Evolutionary conservation across 2,888 invertebrate species (phyloP).

Genomic region (Nomada flava): DNA sequence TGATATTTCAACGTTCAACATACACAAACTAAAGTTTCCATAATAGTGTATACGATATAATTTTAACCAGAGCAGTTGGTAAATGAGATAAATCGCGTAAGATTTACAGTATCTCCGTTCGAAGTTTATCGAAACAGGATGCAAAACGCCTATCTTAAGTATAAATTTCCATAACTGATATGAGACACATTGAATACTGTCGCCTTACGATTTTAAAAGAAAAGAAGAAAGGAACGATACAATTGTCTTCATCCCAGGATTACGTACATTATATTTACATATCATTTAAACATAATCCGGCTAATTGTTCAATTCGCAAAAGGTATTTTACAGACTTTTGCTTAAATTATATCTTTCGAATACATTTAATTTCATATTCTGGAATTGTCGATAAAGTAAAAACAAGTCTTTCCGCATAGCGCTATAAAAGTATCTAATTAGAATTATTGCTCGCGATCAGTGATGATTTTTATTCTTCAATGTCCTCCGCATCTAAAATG

Average conservation of each 20-base stretch:
- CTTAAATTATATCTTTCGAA: slow-evolving; percentile 13
- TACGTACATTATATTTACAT: slow-evolving; percentile 7
- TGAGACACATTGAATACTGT: slow-evolving; percentile 26
- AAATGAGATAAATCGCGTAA: not conserved
- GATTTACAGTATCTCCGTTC: not conserved
- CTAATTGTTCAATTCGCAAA: not conserved
- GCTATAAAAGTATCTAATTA: slow-evolving; percentile 29
- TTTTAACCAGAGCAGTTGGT: not conserved
- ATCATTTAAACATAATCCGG: not conserved
- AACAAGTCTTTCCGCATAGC: slow-evolving; percentile 44
- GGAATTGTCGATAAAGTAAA: slow-evolving; percentile 27
- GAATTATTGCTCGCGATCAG: slow-evolving; percentile 55
- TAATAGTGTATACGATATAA: not conserved
- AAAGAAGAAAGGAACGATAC: not conserved
- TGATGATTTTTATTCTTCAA: slow-evolving; percentile 71
- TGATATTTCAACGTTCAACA: not conserved
- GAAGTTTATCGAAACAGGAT: not conserved
- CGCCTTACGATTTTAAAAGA: slow-evolving; percentile 3
- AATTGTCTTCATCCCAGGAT: slow-evolving; percentile 1
- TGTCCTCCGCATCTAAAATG: slow-evolving; percentile 84
- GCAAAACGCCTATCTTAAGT: not conserved
- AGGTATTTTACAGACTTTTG: slow-evolving; percentile 24
- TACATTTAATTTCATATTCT: slow-evolving; percentile 5
- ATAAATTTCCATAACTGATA: slow-evolving; percentile 1
- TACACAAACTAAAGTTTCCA: not conserved